Conservation (phyloP, 2,797 vertebrate species). For the Chaetophractus vellerosus region DNA sequence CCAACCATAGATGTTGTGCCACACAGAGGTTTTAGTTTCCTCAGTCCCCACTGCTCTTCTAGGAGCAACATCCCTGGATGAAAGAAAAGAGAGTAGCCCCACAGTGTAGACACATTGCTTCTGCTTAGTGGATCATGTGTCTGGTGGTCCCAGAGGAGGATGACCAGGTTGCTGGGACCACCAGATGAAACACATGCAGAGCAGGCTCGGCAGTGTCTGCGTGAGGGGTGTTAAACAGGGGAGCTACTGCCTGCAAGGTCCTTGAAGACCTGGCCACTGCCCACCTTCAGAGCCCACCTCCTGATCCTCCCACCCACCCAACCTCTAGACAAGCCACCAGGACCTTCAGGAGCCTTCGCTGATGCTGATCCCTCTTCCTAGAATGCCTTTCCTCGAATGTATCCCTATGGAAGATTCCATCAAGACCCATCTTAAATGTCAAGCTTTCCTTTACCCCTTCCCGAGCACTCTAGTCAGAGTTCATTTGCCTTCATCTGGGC, state of each 20-base stretch:
- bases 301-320: not conserved
- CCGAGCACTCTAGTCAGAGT: not conserved
- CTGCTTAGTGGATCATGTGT: fast-evolving
- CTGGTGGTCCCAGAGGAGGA: not conserved
- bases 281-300: not conserved
- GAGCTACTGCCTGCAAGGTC: not conserved
- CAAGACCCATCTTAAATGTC: constrained; percentile 19
- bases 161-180: not conserved
- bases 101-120: not conserved
- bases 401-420: not conserved
- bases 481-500: not conserved
- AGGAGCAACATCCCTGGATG: not conserved
- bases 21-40: not conserved
- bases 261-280: not conserved
- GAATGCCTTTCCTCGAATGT: not conserved
- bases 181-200: not conserved
- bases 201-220: not conserved
- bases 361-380: not conserved
- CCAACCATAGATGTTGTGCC: not conserved
- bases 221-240: not conserved
- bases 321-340: not conserved
- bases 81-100: not conserved
- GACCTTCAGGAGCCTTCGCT: not conserved
- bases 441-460: not conserved
- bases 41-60: not conserved